Evolutionary conservation across 2,888 invertebrate genomes (phyloP).

Genomic region (Dermolepida albohirtum): DNA sequence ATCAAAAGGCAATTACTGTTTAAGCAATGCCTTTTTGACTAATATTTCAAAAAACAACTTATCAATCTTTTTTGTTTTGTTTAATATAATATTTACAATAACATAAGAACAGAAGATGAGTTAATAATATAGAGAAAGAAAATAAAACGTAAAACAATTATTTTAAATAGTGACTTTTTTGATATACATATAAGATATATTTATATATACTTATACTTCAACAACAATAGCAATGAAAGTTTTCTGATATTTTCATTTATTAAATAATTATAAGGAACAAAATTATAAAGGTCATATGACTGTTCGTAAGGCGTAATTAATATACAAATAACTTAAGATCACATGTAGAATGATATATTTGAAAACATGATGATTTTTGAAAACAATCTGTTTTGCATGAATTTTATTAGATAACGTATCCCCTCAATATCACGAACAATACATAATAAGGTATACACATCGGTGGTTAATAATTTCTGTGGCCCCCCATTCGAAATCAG

Average conservation of each 20-base stretch:
- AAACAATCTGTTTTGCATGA: too few relatives aligned
- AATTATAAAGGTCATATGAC: too few relatives aligned
- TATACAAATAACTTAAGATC: too few relatives aligned
- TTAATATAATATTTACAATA: constrained; percentile 38
- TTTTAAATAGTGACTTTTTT: constrained; percentile 24
- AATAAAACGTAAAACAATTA: constrained; percentile 27
- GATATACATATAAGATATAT: constrained; percentile 24
- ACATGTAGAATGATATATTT: too few relatives aligned
- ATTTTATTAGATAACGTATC: neutral
- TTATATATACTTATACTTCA: constrained; percentile 30
- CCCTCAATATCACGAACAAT: constrained; percentile 24
- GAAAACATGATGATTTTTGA: too few relatives aligned
- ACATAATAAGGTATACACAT: constrained; percentile 11
- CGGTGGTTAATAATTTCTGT: constrained; percentile 12
- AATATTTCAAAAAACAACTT: constrained; percentile 46
- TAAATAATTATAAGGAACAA: constrained; percentile 14
- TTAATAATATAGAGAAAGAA: constrained; percentile 29
- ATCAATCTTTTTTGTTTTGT: constrained; percentile 35
- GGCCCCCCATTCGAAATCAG: constrained; percentile 29
- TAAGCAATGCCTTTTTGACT: constrained; percentile 51
- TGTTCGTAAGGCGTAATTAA: too few relatives aligned
- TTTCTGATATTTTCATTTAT: constrained; percentile 15
- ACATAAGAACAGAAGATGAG: constrained; percentile 29
- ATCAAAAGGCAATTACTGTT: constrained; percentile 56
- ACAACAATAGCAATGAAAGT: constrained; percentile 37